Percentiles rank a stretch among this genome's conserved stretches.
Evolutionary conservation across 2,888 invertebrate genomes (phyloP).

Genomic region (Beris morrisii): DNA sequence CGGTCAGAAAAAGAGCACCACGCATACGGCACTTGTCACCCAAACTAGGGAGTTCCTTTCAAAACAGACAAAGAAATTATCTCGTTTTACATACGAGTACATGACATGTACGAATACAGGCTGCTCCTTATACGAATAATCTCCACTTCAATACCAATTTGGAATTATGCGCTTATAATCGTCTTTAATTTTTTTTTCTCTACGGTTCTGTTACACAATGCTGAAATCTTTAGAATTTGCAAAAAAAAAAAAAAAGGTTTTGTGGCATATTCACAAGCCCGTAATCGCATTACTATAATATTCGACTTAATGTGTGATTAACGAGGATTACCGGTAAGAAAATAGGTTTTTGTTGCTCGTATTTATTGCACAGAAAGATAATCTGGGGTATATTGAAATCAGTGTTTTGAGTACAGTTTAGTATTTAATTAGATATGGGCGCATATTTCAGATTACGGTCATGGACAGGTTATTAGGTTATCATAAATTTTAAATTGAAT

Average conservation of each 20-base stretch:
- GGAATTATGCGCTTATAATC: conserved; percentile 27
- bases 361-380: neutral
- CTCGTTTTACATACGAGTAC: neutral
- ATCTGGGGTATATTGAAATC: neutral
- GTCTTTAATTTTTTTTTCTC: conserved; percentile 2
- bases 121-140: conserved; percentile 6
- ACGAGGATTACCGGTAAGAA: conserved; percentile 12
- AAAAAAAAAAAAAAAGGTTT: conserved; percentile 9
- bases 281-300: conserved; percentile 27
- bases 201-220: neutral
- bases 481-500: too few relatives aligned
- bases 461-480: too few relatives aligned
- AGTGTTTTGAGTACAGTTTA: too few relatives aligned
- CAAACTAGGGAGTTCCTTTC: neutral
- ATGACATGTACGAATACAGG: neutral
- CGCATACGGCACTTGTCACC: conserved; percentile 7
- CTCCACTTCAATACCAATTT: conserved; percentile 31
- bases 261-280: conserved; percentile 1
- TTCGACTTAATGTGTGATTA: conserved; percentile 22
- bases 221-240: conserved; percentile 10
- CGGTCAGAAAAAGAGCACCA: conserved; percentile 21
- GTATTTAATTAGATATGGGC: too few relatives aligned
- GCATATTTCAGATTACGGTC: too few relatives aligned
- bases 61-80: neutral
- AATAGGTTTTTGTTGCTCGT: neutral